Conservation (phyloP, 2,797 vertebrate species). For the Sebastes trivittatus region DNA sequence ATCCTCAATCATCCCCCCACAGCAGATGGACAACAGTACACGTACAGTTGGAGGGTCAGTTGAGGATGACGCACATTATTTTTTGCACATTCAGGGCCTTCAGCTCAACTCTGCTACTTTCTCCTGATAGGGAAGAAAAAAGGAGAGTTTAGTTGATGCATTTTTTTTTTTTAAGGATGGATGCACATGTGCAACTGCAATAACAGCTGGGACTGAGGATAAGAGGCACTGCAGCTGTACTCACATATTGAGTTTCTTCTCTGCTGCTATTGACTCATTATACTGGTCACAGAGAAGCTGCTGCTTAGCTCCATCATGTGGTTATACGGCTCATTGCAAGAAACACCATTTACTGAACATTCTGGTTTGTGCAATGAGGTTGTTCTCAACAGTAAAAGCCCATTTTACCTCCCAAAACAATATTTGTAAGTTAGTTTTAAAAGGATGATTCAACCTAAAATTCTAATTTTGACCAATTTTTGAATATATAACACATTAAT, state of each 20-base stretch:
- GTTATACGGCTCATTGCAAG: not conserved
- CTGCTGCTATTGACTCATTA: slow-evolving; percentile 14
- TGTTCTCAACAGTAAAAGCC: not conserved
- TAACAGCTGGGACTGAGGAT: slow-evolving; percentile 3
- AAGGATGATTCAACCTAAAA: not conserved
- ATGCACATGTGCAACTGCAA: not conserved
- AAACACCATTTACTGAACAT: fast-evolving
- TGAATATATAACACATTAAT: not conserved
- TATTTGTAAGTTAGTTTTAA: no score
- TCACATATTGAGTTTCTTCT: not conserved
- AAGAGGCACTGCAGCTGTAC: slow-evolving; percentile 20
- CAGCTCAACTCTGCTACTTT: not conserved
- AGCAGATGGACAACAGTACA: slow-evolving; percentile 16
- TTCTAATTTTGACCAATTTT: no score
- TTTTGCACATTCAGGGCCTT: not conserved
- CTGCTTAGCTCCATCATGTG: slow-evolving; percentile 60
- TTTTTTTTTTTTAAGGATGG: not conserved
- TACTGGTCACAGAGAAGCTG: slow-evolving; percentile 14
- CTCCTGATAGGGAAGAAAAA: not conserved
- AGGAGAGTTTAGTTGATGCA: not conserved
- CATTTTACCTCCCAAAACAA: fast-evolving
- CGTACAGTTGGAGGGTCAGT: slow-evolving; percentile 21
- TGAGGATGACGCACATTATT: not conserved
- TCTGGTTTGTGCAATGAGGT: not conserved
- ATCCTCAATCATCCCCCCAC: slow-evolving; percentile 1